Evolutionary conservation across 2,113 vertebrate species (phyloP).

Genomic region (Marmota flaviventris): DNA sequence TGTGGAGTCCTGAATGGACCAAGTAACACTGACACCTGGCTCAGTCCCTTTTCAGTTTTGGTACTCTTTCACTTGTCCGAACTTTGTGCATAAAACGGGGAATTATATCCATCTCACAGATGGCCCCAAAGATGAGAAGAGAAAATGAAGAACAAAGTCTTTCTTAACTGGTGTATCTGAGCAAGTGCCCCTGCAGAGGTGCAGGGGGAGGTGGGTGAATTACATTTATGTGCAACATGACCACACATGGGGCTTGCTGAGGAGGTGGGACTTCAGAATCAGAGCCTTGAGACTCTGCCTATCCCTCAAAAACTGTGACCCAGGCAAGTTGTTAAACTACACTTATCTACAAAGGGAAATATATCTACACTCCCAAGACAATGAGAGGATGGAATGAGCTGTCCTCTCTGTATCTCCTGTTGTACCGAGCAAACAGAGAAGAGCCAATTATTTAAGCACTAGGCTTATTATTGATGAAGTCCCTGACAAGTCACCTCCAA

Average conservation of each 20-base stretch:
- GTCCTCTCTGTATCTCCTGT: not conserved
- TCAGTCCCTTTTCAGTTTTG: not conserved
- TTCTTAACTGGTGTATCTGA: not conserved
- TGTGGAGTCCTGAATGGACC: not conserved
- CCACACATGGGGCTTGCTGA: fast-evolving
- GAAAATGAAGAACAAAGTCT: not conserved
- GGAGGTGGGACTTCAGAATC: not conserved
- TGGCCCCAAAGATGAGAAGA: not conserved
- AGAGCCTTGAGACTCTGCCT: not conserved
- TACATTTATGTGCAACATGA: too few species aligned
- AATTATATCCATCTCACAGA: not conserved
- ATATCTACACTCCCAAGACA: fast-evolving
- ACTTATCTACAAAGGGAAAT: not conserved
- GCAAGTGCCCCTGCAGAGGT: not conserved
- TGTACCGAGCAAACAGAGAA: not conserved
- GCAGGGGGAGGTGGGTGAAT: not conserved
- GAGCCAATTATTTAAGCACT: not conserved
- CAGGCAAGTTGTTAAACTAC: not conserved
- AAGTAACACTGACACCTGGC: not conserved
- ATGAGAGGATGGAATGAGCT: not conserved
- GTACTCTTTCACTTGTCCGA: not conserved
- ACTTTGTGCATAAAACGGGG: not conserved
- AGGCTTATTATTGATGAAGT: not conserved
- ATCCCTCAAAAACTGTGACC: not conserved
- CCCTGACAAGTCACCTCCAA: not conserved